phyloP scores from a whole-genome alignment of 2,888 invertebrate species.

The Epirrita christyi region DNA sequence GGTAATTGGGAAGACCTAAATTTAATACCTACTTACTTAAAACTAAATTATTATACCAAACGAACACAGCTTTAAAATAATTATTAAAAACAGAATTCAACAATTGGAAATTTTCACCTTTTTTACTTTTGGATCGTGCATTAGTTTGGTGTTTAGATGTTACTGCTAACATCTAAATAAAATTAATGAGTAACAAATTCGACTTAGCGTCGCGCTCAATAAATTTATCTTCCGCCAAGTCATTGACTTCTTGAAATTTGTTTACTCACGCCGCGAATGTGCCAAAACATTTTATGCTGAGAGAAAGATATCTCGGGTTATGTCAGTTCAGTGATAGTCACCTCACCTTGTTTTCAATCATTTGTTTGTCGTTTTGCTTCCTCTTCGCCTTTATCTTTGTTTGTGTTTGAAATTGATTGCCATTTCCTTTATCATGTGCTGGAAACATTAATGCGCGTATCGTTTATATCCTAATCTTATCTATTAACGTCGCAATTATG shows the following conservation, averaged over 20 bases:
- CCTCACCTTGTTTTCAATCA: conserved; percentile 58
- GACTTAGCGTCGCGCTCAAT: conserved; percentile 43
- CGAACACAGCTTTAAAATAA: too few species aligned
- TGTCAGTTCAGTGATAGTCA: conserved; percentile 26
- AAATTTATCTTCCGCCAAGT: conserved; percentile 60
- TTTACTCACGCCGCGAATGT: conserved; percentile 66
- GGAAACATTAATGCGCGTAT: conserved; percentile 17
- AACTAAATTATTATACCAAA: too few species aligned
- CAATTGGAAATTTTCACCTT: neutral
- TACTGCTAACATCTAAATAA: neutral
- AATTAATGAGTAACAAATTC: conserved; percentile 8
- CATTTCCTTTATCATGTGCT: conserved; percentile 28
- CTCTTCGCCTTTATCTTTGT: conserved; percentile 47
- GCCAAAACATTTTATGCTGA: conserved; percentile 65
- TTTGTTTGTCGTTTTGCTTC: conserved; percentile 65
- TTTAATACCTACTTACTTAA: too few species aligned
- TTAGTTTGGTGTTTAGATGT: too few species aligned
- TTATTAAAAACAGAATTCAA: too few species aligned
- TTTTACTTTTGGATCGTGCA: neutral
- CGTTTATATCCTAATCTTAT: conserved; percentile 4
- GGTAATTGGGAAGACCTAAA: too few species aligned
- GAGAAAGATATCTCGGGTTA: conserved; percentile 32
- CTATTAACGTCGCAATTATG: neutral
- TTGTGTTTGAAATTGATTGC: conserved; percentile 36
- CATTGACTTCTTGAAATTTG: conserved; percentile 72